Evolutionary conservation across 2,113 vertebrate species (phyloP).

Genomic region (Gasterosteus nipponicus): DNA sequence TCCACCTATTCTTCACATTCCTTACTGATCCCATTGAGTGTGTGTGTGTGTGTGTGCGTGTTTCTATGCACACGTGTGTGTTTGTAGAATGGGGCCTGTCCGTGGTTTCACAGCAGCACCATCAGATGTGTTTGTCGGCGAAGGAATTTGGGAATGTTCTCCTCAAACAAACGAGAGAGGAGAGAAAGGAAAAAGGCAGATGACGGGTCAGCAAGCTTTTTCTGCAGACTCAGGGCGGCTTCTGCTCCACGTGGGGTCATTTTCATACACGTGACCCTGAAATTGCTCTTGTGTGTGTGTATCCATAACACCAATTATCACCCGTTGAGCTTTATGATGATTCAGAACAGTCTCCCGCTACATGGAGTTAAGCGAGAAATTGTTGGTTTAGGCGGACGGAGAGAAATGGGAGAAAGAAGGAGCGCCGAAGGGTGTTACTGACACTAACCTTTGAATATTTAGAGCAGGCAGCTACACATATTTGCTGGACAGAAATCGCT

Average conservation of each 20-base stretch:
- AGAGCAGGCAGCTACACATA: constrained; percentile 35
- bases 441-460: constrained; percentile 47
- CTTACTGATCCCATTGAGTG: constrained; percentile 50
- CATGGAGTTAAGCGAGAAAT: constrained; percentile 41
- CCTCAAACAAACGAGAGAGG: constrained; percentile 74
- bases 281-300: constrained; percentile 54
- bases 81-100: constrained; percentile 67
- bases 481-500: constrained; percentile 1
- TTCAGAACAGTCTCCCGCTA: constrained; percentile 38
- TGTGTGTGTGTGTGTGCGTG: constrained; percentile 18
- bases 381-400: constrained; percentile 28
- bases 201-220: constrained; percentile 63
- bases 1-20: constrained; percentile 74
- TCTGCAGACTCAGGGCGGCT: constrained; percentile 39
- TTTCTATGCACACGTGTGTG: constrained; percentile 26
- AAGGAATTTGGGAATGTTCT: constrained; percentile 77
- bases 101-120: constrained; percentile 68
- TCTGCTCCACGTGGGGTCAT: constrained; percentile 21
- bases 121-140: constrained; percentile 76
- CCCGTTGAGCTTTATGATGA: constrained; percentile 24
- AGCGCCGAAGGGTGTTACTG: constrained; percentile 36
- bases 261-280: constrained; percentile 57
- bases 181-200: constrained; percentile 31
- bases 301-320: constrained; percentile 24
- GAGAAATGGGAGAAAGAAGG: constrained; percentile 3